Evolutionary conservation across 2,888 invertebrate species (phyloP).

Genomic region (Leucophenga montana): DNA sequence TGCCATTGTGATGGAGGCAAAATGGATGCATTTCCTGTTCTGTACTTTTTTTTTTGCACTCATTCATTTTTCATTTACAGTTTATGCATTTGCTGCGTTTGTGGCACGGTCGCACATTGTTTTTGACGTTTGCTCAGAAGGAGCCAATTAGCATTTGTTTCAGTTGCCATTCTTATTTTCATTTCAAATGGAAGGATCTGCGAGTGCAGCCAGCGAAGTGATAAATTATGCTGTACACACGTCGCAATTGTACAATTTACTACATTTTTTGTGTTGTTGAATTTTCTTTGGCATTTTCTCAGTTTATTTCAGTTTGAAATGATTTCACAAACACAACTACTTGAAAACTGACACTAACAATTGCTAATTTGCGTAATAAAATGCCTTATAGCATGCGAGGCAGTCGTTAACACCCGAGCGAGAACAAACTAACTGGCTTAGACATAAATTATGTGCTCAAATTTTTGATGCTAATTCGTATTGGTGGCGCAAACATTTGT

Average conservation of each 20-base stretch:
- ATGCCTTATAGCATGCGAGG: too few species aligned
- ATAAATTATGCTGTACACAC: slow-evolving; percentile 62
- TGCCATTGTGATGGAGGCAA: slow-evolving; percentile 40
- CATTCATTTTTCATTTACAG: not conserved
- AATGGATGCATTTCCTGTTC: slow-evolving; percentile 41
- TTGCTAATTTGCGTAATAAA: not conserved
- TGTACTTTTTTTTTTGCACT: slow-evolving; percentile 10
- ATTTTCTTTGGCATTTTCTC: too few species aligned
- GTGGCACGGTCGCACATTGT: not conserved
- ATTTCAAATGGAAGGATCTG: slow-evolving; percentile 9
- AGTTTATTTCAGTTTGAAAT: not conserved
- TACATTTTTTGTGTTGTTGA: too few species aligned
- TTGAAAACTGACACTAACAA: not conserved
- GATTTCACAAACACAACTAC: not conserved
- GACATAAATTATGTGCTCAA: too few species aligned
- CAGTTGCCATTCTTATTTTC: slow-evolving; percentile 50
- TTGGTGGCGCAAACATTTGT: too few species aligned
- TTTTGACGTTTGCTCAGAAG: slow-evolving; percentile 22
- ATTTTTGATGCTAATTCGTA: too few species aligned
- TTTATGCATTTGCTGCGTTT: slow-evolving; percentile 7
- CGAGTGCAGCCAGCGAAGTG: slow-evolving; percentile 44
- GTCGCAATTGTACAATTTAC: slow-evolving; percentile 51
- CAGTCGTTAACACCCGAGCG: not conserved
- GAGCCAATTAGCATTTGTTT: slow-evolving; percentile 42
- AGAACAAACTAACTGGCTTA: not conserved